phyloP scores from a whole-genome alignment of 2,888 invertebrate genomes.

The Adelognathus sp. region DNA sequence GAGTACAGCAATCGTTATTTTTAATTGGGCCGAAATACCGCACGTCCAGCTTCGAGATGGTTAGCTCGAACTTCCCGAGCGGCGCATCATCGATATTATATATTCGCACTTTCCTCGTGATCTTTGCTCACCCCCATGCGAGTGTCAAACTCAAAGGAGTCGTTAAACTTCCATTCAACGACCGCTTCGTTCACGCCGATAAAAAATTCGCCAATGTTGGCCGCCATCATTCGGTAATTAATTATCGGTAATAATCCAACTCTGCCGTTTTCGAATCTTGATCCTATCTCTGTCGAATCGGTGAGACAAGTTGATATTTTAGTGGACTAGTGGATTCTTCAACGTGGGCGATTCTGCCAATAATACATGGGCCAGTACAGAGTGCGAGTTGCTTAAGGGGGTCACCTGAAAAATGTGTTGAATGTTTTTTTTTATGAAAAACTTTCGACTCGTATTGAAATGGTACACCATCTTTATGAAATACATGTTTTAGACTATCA shows the following conservation, averaged over 20 bases:
- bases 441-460: too few species aligned
- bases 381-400: too few species aligned
- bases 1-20: constrained; percentile 71
- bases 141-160: constrained; percentile 4
- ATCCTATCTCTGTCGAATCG: constrained; percentile 23
- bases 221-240: constrained; percentile 48
- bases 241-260: constrained; percentile 41
- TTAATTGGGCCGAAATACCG: constrained; percentile 72
- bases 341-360: constrained; percentile 23
- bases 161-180: constrained; percentile 36
- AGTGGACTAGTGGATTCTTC: constrained; percentile 27
- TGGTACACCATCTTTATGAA: too few species aligned
- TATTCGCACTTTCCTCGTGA: constrained; percentile 29
- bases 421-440: neutral
- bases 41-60: constrained; percentile 46
- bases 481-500: too few species aligned
- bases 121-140: neutral
- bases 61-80: constrained; percentile 27
- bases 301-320: constrained; percentile 22
- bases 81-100: constrained; percentile 38
- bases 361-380: constrained; percentile 16
- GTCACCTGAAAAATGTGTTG: too few species aligned
- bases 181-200: constrained; percentile 45
- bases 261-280: constrained; percentile 2
- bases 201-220: constrained; percentile 26